Percentiles rank a stretch among this genome's conserved stretches.
These are phyloP conservation scores for Burhinus oedicnemus DNA, from an alignment of 2,113 vertebrate species.

Conservation along the genomic window DNA sequence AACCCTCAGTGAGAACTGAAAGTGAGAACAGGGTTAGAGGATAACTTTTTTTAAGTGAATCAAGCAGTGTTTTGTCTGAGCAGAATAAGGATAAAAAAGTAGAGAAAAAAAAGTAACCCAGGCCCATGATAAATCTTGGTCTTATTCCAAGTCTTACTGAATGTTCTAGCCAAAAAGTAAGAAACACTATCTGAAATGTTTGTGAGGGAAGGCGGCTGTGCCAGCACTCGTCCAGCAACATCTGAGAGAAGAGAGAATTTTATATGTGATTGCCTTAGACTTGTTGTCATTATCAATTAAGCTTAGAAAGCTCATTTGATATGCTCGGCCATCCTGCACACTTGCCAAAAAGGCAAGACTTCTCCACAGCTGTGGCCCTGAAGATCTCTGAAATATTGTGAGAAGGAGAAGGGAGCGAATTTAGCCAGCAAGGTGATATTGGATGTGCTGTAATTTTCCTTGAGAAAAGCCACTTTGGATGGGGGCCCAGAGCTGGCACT, in stretches of 20 bases:
- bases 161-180: slow-evolving; percentile 68
- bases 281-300: slow-evolving; percentile 77
- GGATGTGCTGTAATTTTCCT: slow-evolving; percentile 14
- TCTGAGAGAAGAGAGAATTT: slow-evolving; percentile 66
- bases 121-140: slow-evolving; percentile 72
- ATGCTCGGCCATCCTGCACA: background rate
- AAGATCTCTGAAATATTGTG: background rate
- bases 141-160: slow-evolving; percentile 71
- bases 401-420: background rate
- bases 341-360: slow-evolving; percentile 63
- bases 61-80: slow-evolving; percentile 68
- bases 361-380: background rate
- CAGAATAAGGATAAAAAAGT: slow-evolving; percentile 51
- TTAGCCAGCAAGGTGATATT: background rate
- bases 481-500: background rate
- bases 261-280: slow-evolving; percentile 69
- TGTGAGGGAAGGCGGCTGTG: slow-evolving; percentile 60
- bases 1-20: slow-evolving; percentile 41
- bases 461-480: slow-evolving; percentile 15
- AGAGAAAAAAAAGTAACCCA: background rate
- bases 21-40: slow-evolving; percentile 19
- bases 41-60: slow-evolving; percentile 38
- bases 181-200: slow-evolving; percentile 81
- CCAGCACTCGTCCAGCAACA: slow-evolving; percentile 70
- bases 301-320: slow-evolving; percentile 61